phyloP scores from a whole-genome alignment of 2,797 vertebrate species.

The Amniataba percoides region DNA sequence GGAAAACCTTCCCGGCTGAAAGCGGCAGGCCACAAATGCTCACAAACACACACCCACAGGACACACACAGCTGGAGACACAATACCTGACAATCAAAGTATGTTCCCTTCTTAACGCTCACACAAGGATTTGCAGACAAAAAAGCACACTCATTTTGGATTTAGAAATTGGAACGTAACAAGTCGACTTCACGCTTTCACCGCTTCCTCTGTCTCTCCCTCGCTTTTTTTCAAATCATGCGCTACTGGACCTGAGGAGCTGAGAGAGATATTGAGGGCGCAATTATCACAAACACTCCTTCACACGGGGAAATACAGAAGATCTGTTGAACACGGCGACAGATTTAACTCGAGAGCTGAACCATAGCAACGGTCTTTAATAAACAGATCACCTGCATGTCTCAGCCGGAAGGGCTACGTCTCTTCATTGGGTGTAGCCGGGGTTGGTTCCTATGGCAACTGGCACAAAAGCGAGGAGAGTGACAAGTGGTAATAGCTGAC shows the following conservation, averaged over 20 bases:
- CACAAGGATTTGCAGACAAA: background rate
- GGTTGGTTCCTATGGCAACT: conserved; percentile 69
- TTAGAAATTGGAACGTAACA: background rate
- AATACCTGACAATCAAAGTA: conserved; percentile 11
- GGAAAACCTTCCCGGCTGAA: conserved; percentile 51
- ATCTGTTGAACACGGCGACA: background rate
- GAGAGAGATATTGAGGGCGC: background rate
- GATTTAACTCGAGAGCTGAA: background rate
- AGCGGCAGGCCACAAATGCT: conserved; percentile 16
- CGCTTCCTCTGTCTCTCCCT: background rate
- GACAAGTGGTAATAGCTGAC: conserved; percentile 62
- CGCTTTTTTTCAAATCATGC: conserved; percentile 7
- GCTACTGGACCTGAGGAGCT: too few species aligned
- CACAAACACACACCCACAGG: conserved; percentile 12
- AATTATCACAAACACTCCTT: background rate
- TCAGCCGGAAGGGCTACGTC: conserved; percentile 12
- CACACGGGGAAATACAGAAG: background rate
- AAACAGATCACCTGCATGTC: conserved; percentile 28
- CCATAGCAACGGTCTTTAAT: conserved; percentile 6
- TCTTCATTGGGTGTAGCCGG: conserved; percentile 23
- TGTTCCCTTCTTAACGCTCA: background rate
- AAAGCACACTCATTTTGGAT: background rate
- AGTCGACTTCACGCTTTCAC: background rate
- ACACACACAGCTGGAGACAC: background rate
- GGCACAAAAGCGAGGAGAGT: conserved; percentile 40